Evolutionary conservation across 2,888 invertebrate species (phyloP), one percentile per base, ranked within the genome.

Genomic region (Ectemnius cavifrons): DNA sequence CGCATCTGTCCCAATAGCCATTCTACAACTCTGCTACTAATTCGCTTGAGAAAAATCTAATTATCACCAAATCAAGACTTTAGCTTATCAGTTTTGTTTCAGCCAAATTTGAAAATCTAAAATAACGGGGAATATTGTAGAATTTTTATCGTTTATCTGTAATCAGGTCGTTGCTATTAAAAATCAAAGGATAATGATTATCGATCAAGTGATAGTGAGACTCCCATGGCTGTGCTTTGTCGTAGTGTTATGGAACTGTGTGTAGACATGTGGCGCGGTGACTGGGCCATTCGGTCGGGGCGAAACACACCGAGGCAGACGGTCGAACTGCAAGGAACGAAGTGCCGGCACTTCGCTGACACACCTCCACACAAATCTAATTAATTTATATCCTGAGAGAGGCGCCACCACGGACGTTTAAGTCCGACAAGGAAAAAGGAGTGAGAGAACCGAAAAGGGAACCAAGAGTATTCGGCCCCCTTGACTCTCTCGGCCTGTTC

Each of bases 311-410:
- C 62, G 60, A 77, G 75, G 68, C 75, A 73, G 78, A 80, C 71
- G 75, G 67, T 71, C 77, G 70, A 72, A 82, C 73, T 79, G 79
- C 77, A 72, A 81, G 80, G 77, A 82, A 81, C 78, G 81, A 76
- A 77, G 83, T 80, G 82, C 83, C 86, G 85, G 83, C 80, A 79
- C 82, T 75, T 80, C 65, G 84, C 84, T 73, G 87, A 89, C 89
- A 89, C 91, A 89, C 90, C 89, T 89, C 86, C 89, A 86, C 89
- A 90, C 89, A 90, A 89, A 89, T 90, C 90, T 90, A 91, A 90
- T 90, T 90, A 90, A 91, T 90, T 90, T 90, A 90, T 90, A 88
- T 87, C 85, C 86, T 78, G 76, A 76, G 83, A 81, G 85, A 89
- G 89, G 90, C 90, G 90, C 90, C 90, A 89, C 88, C 73, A 73